phyloP scores from a whole-genome alignment of 2,888 invertebrate genomes.

The Empis livida region DNA sequence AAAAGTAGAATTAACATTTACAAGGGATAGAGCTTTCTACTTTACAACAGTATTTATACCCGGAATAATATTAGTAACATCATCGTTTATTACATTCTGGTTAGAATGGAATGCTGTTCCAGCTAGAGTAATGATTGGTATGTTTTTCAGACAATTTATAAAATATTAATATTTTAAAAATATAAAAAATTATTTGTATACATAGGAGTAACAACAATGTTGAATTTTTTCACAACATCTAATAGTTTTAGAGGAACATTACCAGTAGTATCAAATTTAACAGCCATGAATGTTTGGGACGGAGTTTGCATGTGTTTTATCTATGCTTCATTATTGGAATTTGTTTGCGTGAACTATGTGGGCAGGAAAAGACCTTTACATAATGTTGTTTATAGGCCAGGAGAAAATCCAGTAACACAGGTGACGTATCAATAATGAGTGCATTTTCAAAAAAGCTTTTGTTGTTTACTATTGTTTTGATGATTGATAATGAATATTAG shows the following conservation, averaged over 20 bases:
- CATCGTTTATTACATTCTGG: slow-evolving; percentile 96
- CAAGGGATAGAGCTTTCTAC: slow-evolving; percentile 91
- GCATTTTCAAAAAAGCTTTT: neutral
- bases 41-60: slow-evolving; percentile 95
- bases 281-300: slow-evolving; percentile 96
- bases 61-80: slow-evolving; percentile 90
- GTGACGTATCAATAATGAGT: slow-evolving; percentile 40
- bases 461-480: too few relatives aligned
- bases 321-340: slow-evolving; percentile 85
- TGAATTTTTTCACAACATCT: slow-evolving; percentile 95
- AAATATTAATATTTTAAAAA: neutral
- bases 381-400: slow-evolving; percentile 79
- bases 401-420: slow-evolving; percentile 85
- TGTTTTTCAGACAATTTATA: slow-evolving; percentile 35
- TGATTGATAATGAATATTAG: too few relatives aligned
- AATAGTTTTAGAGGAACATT: slow-evolving; percentile 84
- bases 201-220: slow-evolving; percentile 90
- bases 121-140: slow-evolving; percentile 92
- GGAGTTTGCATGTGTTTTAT: slow-evolving; percentile 96
- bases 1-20: slow-evolving; percentile 85
- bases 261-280: slow-evolving; percentile 86
- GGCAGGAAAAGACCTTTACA: slow-evolving; percentile 79
- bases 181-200: slow-evolving; percentile 11
- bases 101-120: slow-evolving; percentile 95
- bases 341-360: slow-evolving; percentile 91